These are phyloP conservation scores for Scrobipalpa atriplicella DNA, from an alignment of 2,888 invertebrate genomes.

Conservation along the genomic window DNA sequence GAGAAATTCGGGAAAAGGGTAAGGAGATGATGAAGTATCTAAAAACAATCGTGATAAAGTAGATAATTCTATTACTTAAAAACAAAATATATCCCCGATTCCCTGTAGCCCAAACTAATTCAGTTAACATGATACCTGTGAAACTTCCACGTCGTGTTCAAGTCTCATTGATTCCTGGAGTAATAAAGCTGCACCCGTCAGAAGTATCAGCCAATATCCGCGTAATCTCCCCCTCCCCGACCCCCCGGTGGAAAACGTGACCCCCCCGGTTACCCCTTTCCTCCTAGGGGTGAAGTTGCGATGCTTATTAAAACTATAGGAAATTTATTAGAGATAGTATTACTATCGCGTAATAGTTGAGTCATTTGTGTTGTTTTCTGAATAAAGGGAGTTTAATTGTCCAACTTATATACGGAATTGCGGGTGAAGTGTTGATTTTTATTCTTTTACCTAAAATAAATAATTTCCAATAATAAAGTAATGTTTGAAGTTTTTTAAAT, in stretches of 20 bases:
- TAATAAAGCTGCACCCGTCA: conserved; percentile 24
- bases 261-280: conserved; percentile 1
- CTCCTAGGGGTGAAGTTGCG: not conserved
- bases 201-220: conserved; percentile 27
- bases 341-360: not conserved
- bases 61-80: too few species aligned
- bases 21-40: too few species aligned
- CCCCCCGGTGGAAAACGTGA: conserved; percentile 21
- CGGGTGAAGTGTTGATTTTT: too few species aligned
- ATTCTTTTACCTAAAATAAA: too few species aligned
- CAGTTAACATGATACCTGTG: conserved; percentile 11
- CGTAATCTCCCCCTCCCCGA: conserved; percentile 17
- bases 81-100: not conserved
- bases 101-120: not conserved
- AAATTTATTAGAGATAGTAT: conserved; percentile 9
- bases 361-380: conserved; percentile 3
- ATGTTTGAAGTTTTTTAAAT: too few species aligned
- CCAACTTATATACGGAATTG: too few species aligned
- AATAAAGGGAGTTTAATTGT: not conserved
- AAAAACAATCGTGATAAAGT: too few species aligned
- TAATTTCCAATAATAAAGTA: too few species aligned
- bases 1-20: too few species aligned
- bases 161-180: not conserved
- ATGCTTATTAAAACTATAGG: conserved; percentile 16
- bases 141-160: conserved; percentile 7